Evolutionary conservation across 2,797 vertebrate genomes (phyloP), one percentile per base, ranked within the genome.

Genomic region (Bradypodion ventrale): DNA sequence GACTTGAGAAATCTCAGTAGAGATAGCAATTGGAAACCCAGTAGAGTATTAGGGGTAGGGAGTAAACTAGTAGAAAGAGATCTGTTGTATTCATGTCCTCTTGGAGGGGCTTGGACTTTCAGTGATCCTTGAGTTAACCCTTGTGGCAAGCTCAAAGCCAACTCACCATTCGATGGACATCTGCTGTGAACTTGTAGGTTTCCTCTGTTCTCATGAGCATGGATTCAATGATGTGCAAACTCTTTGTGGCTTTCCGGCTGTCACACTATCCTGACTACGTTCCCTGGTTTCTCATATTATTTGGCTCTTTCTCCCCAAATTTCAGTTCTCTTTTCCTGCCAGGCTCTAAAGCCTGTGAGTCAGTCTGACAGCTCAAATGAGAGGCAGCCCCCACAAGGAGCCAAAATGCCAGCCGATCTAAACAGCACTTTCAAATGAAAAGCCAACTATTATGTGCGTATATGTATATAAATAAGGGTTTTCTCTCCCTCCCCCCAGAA

Each of bases 301-400:
- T 7, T 60, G 62, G 73, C 83, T 90, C 84, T 88, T 85, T 21
- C 74, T 77, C 76, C 78, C 75, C 2, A 52, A 32, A 76, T 82
- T 21, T 9, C 65, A 19, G 78, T 84, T 85, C 46, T 83, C 85
- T 83, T 90, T 63, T 75, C 84, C 2, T 87, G 73, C 82, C 91
- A 87, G 89, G 90, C 75, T 83, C 85, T 73, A 85, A 2, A 83
- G 88, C 92, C 93, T 90, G 92, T 94, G 93, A 95, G 92, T 95
- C 95, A 95, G 89, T 79, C 89, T 16, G 94, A 87, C 93, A 93
- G 88, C 92, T 86, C 90, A 90, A 91, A 84, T 52, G 78, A 70
- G 8, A 92, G 90, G 90, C 89, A 90, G 91, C 94, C 94, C 94
- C 93, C 94, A 94, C 94, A 94, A 56, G 85, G 84, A 88, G 91